phyloP scores from a whole-genome alignment of 2,797 vertebrate species.

The Lindbergichthys nudifrons region DNA sequence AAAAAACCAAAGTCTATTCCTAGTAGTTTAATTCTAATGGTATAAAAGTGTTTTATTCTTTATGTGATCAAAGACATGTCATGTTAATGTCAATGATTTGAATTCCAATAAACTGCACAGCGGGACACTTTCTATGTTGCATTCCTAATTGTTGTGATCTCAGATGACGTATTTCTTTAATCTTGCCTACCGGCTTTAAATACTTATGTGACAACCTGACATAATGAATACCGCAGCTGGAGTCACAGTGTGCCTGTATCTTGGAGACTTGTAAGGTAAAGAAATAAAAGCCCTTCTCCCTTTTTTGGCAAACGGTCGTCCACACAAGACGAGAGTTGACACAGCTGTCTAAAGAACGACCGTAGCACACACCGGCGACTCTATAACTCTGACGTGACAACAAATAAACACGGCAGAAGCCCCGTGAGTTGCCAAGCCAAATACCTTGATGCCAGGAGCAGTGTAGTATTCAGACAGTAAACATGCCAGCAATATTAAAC shows the following conservation, averaged over 20 bases:
- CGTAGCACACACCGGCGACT: constrained; percentile 60
- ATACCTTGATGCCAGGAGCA: constrained; percentile 72
- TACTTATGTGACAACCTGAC: constrained; percentile 16
- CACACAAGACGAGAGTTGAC: constrained; percentile 74
- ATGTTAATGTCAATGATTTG: constrained; percentile 13
- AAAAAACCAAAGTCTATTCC: constrained; percentile 28
- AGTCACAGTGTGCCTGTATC: constrained; percentile 31
- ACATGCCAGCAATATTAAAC: constrained; percentile 82
- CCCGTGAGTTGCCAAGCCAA: constrained; percentile 74
- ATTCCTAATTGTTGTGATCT: constrained; percentile 2
- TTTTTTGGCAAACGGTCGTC: constrained; percentile 56
- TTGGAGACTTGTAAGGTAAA: constrained; percentile 43
- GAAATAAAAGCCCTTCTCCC: constrained; percentile 52
- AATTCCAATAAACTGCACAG: constrained; percentile 2
- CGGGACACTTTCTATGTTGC: not conserved
- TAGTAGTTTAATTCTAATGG: constrained; percentile 36
- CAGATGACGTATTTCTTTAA: constrained; percentile 19
- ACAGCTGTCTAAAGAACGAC: constrained; percentile 77
- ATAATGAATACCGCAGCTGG: constrained; percentile 21
- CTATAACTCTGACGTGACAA: constrained; percentile 81
- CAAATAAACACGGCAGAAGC: constrained; percentile 82
- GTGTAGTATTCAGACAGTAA: constrained; percentile 74
- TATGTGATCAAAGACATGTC: constrained; percentile 9
- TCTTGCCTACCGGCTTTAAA: not conserved
- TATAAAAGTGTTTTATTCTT: constrained; percentile 36